These are phyloP conservation scores for Volucella inflata DNA, from an alignment of 2,888 invertebrate species.

Conservation along the genomic window DNA sequence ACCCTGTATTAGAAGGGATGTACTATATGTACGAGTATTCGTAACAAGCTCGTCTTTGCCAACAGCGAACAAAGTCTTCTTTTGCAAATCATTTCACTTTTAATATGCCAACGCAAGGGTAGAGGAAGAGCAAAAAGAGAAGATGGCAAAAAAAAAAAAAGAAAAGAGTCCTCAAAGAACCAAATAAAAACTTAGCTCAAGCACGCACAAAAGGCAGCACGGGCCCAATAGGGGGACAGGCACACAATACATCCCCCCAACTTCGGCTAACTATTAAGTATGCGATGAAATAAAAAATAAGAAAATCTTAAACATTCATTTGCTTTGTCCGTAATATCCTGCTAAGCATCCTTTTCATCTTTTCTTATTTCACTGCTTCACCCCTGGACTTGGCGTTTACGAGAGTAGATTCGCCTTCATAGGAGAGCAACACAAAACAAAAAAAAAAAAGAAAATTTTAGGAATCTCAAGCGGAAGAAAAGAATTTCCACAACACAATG, in stretches of 20 bases:
- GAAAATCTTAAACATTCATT: conserved; percentile 74
- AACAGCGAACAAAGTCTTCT: conserved; percentile 57
- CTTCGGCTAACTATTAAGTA: conserved; percentile 73
- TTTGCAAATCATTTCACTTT: conserved; percentile 74
- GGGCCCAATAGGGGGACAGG: background rate
- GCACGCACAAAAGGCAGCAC: conserved; percentile 21
- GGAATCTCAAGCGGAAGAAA: conserved; percentile 73
- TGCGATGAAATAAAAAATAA: conserved; percentile 66
- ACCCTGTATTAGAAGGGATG: conserved; percentile 40
- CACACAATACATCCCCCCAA: conserved; percentile 41
- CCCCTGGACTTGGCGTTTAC: conserved; percentile 41
- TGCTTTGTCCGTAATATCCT: conserved; percentile 74
- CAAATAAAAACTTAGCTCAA: conserved; percentile 57
- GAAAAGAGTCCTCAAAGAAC: conserved; percentile 34
- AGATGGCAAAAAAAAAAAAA: background rate
- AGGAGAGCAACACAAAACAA: conserved; percentile 9
- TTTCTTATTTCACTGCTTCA: conserved; percentile 50
- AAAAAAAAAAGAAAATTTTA: conserved; percentile 50
- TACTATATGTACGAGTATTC: conserved; percentile 5
- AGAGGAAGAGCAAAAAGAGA: conserved; percentile 2
- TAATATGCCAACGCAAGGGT: conserved; percentile 39
- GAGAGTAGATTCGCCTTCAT: background rate
- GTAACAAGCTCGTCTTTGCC: conserved; percentile 27
- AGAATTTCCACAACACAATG: conserved; percentile 70
- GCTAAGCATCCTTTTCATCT: conserved; percentile 75